phyloP scores from a whole-genome alignment of 2,113 vertebrate genomes.

The Emydocephalus ijimae region DNA sequence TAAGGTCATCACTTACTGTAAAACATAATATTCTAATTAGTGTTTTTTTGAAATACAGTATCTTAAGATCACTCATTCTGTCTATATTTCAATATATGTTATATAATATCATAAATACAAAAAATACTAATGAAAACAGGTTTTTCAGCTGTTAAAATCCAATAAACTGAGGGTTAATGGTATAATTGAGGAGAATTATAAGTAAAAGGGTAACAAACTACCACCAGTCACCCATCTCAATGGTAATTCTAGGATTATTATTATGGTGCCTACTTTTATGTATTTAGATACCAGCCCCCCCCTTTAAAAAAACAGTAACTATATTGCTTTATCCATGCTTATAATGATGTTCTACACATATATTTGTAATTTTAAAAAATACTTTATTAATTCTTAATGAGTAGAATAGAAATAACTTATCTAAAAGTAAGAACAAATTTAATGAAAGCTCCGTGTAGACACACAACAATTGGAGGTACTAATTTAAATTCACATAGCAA shows the following conservation, averaged over 20 bases:
- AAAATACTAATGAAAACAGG: background rate
- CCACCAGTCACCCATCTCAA: background rate
- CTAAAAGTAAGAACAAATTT: background rate
- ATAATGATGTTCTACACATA: background rate
- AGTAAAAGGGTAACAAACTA: background rate
- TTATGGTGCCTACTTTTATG: background rate
- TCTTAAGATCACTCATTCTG: background rate
- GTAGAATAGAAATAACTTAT: background rate
- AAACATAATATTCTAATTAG: constrained; percentile 47
- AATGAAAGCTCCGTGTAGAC: background rate
- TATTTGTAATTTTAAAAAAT: background rate
- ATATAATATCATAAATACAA: background rate
- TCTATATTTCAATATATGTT: background rate
- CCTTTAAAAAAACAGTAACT: background rate
- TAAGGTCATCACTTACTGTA: constrained; percentile 91
- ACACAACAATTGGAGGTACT: background rate
- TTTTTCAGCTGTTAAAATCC: background rate
- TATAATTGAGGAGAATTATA: background rate
- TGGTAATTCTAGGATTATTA: background rate
- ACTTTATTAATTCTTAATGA: background rate
- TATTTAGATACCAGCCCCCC: background rate
- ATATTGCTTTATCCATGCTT: background rate
- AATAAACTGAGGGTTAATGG: background rate
- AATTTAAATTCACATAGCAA: background rate
- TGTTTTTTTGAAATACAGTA: background rate